These are phyloP conservation scores for Selenia dentaria DNA, from an alignment of 2,888 invertebrate genomes.

Conservation along the genomic window DNA sequence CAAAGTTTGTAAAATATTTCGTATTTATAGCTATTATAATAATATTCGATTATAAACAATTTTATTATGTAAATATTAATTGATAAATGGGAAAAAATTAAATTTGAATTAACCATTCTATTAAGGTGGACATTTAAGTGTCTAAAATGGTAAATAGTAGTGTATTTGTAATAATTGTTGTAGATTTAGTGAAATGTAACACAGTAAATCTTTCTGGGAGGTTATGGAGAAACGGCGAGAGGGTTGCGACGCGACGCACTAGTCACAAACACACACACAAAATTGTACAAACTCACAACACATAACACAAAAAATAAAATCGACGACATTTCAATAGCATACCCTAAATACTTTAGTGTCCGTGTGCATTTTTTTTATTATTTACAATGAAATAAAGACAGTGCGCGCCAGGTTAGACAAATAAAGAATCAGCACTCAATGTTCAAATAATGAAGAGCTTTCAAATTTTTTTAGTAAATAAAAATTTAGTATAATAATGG, in stretches of 20 bases:
- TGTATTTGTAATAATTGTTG: slow-evolving; percentile 80
- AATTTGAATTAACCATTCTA: slow-evolving; percentile 69
- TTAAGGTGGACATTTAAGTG: slow-evolving; percentile 70
- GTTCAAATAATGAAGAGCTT: slow-evolving; percentile 84
- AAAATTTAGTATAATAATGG: slow-evolving; percentile 74
- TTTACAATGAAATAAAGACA: slow-evolving; percentile 45
- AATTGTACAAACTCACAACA: slow-evolving; percentile 16
- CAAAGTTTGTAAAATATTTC: slow-evolving; percentile 84
- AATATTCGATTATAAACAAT: slow-evolving; percentile 78
- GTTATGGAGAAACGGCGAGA: slow-evolving; percentile 51
- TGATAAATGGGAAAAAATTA: slow-evolving; percentile 66
- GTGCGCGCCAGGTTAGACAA: slow-evolving; percentile 81
- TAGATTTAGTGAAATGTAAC: slow-evolving; percentile 76
- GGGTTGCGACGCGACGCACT: slow-evolving; percentile 77
- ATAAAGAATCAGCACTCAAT: slow-evolving; percentile 82
- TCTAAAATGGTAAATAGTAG: slow-evolving; percentile 81
- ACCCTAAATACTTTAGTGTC: no score
- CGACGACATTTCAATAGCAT: no score
- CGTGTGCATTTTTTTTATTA: no score
- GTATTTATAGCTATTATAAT: slow-evolving; percentile 72
- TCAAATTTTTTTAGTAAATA: slow-evolving; percentile 79
- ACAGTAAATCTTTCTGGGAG: slow-evolving; percentile 46
- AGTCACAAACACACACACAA: slow-evolving; percentile 58
- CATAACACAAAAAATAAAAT: slow-evolving; percentile 3
- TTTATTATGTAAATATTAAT: slow-evolving; percentile 81